Conservation (phyloP, 2,797 vertebrate species). For the Buceros bicornis region DNA sequence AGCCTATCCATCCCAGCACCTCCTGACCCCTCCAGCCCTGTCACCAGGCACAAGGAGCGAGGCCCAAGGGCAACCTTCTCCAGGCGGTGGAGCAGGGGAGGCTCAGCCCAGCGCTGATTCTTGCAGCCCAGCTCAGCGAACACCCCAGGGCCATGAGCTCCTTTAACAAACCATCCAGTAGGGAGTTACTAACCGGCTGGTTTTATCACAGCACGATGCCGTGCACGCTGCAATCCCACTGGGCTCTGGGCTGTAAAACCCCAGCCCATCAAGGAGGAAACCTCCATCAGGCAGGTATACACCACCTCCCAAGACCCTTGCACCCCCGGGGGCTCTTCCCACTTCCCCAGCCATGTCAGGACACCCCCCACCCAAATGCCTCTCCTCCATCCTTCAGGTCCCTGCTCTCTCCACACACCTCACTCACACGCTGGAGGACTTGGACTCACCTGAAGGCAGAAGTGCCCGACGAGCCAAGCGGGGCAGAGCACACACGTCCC, state of each 20-base stretch:
- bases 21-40: background rate
- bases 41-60: background rate
- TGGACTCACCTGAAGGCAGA: background rate
- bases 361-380: accelerated
- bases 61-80: background rate
- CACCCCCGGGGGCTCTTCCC: accelerated
- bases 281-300: background rate
- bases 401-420: background rate
- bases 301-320: background rate
- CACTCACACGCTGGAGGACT: background rate
- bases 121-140: background rate
- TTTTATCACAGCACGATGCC: background rate
- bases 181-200: background rate
- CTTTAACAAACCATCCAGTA: slow-evolving; percentile 11
- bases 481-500: background rate
- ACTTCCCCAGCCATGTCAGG: background rate
- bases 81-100: background rate
- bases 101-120: background rate
- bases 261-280: background rate
- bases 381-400: background rate
- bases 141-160: slow-evolving; percentile 25
- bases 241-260: background rate
- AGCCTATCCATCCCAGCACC: background rate
- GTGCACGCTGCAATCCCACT: background rate
- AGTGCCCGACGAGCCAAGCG: background rate